Conservation (phyloP, 2,797 vertebrate species). For the Momotus momota region DNA sequence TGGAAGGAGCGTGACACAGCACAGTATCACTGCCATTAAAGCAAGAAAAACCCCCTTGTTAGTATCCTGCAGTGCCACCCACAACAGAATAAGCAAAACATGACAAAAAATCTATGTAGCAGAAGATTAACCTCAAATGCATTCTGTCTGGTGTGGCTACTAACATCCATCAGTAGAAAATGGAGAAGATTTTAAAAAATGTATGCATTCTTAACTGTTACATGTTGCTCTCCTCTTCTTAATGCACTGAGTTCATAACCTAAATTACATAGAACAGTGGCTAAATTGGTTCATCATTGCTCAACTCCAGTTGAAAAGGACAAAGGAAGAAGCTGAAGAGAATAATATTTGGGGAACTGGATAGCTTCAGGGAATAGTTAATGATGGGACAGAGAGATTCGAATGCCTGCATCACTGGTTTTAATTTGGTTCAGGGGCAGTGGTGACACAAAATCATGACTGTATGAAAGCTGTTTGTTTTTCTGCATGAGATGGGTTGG, state of each 20-base stretch:
- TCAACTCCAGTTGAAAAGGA: constrained; percentile 73
- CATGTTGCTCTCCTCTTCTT: constrained; percentile 10
- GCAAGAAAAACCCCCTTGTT: constrained; percentile 5
- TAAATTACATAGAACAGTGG: constrained; percentile 62
- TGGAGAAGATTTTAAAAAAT: constrained; percentile 13
- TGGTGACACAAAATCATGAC: constrained; percentile 42
- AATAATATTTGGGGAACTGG: constrained; percentile 23
- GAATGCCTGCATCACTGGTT: constrained; percentile 56
- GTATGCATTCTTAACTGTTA: constrained; percentile 31
- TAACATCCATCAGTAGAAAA: constrained; percentile 23
- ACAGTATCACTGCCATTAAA: neutral
- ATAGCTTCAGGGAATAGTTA: constrained; percentile 45
- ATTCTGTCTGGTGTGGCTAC: neutral
- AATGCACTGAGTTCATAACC: constrained; percentile 64
- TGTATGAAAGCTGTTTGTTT: neutral
- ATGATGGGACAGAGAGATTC: constrained; percentile 35
- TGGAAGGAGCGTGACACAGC: neutral
- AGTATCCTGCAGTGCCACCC: neutral
- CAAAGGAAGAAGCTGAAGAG: constrained; percentile 55
- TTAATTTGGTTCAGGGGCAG: constrained; percentile 61
- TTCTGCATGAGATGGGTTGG: neutral
- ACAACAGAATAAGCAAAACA: constrained; percentile 32
- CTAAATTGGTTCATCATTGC: constrained; percentile 70
- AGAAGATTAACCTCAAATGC: neutral
- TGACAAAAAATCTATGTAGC: neutral